Percentiles rank a stretch among this genome's conserved stretches.
phyloP scores from a whole-genome alignment of 2,113 vertebrate genomes.

The Eudyptes chrysolophus region DNA sequence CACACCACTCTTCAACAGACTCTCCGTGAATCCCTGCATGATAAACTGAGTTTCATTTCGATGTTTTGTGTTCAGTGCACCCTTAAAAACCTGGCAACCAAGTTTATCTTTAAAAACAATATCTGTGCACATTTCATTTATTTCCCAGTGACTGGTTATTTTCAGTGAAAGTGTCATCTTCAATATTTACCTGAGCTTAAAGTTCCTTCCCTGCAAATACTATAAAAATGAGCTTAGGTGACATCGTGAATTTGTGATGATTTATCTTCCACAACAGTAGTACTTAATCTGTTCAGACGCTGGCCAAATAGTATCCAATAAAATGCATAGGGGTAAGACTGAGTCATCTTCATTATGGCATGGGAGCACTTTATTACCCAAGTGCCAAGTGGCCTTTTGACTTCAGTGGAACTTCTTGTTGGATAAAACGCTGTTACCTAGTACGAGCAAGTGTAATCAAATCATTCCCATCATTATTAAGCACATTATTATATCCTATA shows the following conservation, averaged over 20 bases:
- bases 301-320: neutral
- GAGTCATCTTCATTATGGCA: neutral
- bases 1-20: neutral
- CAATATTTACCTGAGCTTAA: constrained; percentile 46
- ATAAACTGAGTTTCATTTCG: neutral
- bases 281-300: neutral
- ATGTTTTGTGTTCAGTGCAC: neutral
- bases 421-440: neutral
- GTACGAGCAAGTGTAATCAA: neutral
- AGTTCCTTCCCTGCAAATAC: constrained; percentile 14
- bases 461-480: neutral
- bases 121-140: constrained; percentile 46
- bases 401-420: neutral
- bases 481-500: neutral
- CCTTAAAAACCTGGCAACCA: neutral
- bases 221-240: constrained; percentile 43
- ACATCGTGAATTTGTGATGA: constrained; percentile 29
- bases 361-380: neutral
- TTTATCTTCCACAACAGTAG: constrained; percentile 39
- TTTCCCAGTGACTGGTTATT: constrained; percentile 35
- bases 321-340: neutral
- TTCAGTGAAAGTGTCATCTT: constrained; percentile 41
- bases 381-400: neutral
- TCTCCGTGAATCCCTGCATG: neutral
- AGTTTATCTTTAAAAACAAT: constrained; percentile 26